Evolutionary conservation across 2,888 invertebrate species (phyloP).

Genomic region (Noctua janthina): DNA sequence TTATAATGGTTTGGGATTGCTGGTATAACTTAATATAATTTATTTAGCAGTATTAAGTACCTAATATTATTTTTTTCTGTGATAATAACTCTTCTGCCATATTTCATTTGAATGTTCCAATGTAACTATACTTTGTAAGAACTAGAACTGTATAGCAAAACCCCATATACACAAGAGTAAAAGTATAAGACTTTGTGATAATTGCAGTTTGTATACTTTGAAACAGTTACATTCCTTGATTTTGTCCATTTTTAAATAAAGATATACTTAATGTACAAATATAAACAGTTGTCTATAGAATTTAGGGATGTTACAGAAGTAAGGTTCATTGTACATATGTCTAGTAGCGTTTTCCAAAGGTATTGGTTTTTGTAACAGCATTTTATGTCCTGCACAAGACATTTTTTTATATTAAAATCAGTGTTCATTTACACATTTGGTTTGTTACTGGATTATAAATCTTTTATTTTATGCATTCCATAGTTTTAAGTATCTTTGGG

Average conservation of each 20-base stretch:
- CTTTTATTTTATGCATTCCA: conserved; percentile 64
- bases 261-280: conserved; percentile 58
- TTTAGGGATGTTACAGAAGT: conserved; percentile 38
- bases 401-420: conserved; percentile 15
- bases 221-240: conserved; percentile 16
- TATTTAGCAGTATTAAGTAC: conserved; percentile 71
- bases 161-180: conserved; percentile 41
- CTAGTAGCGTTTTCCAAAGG: conserved; percentile 31
- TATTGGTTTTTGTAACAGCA: conserved; percentile 9
- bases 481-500: conserved; percentile 56
- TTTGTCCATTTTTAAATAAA: conserved; percentile 41
- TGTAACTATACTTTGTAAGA: conserved; percentile 40
- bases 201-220: conserved; percentile 28
- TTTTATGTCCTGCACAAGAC: conserved; percentile 46
- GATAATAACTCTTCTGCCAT: conserved; percentile 80
- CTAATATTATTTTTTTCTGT: conserved; percentile 72
- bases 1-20: conserved; percentile 62
- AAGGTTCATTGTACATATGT: conserved; percentile 37
- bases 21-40: conserved; percentile 65
- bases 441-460: conserved; percentile 46
- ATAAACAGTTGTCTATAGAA: conserved; percentile 52
- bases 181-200: conserved; percentile 34
- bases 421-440: conserved; percentile 36
- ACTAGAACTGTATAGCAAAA: conserved; percentile 47
- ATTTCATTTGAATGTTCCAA: conserved; percentile 58